Evolutionary conservation across 2,113 vertebrate genomes (phyloP), one percentile per base, ranked within the genome.

Genomic region (Corvus moneduloides): DNA sequence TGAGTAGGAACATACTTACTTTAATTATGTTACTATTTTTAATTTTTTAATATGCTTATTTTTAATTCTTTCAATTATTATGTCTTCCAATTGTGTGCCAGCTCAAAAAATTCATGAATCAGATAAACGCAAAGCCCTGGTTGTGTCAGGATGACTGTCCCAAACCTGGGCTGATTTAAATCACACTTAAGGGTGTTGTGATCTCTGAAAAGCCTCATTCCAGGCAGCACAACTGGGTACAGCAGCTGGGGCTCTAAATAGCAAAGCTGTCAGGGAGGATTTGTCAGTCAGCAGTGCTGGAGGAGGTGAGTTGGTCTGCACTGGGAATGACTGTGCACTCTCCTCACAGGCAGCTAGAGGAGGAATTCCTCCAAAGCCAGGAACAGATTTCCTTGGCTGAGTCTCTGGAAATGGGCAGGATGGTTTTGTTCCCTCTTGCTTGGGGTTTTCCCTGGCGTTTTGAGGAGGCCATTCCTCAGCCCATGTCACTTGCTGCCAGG

Each of bases 231-330:
- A 73, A 87, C 77, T 89, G 81, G 73, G 61, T 49, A 8, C 69
- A 19, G 84, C 87, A 75, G 83, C 92, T 69, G 76, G 13, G 59
- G 48, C 80, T 84, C 39, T 43, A 87, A 87, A 94, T 82, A 90
- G 84, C n/a, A 89, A 64, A 91, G 59, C 64, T 49, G 24, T 82
- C 68, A 23, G 92, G 86, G 83, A 77, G 51, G 79, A 84, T 78
- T 83, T 84, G 93, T 90, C 88, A 79, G 64, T 55, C 74, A 68
- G 86, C 48, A 32, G 33, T 37, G 77, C 54, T 61, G 20, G 61
- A 89, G 77, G 84, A 91, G 81, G 26, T 73, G 52, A 43, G 69
- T 54, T 44, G 3, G 4, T 64, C 75, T 83, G 86, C 30, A 3
- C 7, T 8, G 55, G 77, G 22, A 73, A 37, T 48, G 78, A 44